These are phyloP conservation scores for Barnardius zonarius DNA, from an alignment of 2,113 vertebrate species.

Conservation along the genomic window DNA sequence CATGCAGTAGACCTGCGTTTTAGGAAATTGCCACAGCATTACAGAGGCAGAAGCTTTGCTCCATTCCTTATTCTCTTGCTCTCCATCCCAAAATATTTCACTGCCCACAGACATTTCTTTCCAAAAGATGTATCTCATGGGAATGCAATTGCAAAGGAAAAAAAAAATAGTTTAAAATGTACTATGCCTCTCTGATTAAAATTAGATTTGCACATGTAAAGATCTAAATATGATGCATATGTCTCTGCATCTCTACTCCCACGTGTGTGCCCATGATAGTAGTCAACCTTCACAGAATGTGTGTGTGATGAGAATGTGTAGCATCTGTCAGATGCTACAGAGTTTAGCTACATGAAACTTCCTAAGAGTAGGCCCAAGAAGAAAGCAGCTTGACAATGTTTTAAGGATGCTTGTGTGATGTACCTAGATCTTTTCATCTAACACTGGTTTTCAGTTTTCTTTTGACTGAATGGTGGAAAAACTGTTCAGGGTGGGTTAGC, in stretches of 20 bases:
- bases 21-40: not conserved
- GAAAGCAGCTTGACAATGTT: not conserved
- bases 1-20: not conserved
- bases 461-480: not conserved
- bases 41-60: not conserved
- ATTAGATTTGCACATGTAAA: slow-evolving; percentile 55
- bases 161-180: slow-evolving; percentile 15
- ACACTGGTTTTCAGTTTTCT: not conserved
- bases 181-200: slow-evolving; percentile 59
- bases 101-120: slow-evolving; percentile 12
- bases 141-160: not conserved
- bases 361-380: slow-evolving; percentile 7
- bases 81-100: not conserved
- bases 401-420: not conserved
- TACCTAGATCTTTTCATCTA: not conserved
- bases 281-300: slow-evolving; percentile 65
- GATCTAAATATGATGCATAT: slow-evolving; percentile 56
- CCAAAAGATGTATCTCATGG: not conserved
- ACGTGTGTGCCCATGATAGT: slow-evolving; percentile 52
- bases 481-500: not conserved
- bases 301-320: slow-evolving; percentile 41
- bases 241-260: slow-evolving; percentile 26
- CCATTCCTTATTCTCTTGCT: not conserved
- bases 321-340: slow-evolving; percentile 42
- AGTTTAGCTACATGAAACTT: slow-evolving; percentile 42